phyloP scores from a whole-genome alignment of 92 coral and sea anemone genomes.

The Parazoanthus atlanticus region DNA sequence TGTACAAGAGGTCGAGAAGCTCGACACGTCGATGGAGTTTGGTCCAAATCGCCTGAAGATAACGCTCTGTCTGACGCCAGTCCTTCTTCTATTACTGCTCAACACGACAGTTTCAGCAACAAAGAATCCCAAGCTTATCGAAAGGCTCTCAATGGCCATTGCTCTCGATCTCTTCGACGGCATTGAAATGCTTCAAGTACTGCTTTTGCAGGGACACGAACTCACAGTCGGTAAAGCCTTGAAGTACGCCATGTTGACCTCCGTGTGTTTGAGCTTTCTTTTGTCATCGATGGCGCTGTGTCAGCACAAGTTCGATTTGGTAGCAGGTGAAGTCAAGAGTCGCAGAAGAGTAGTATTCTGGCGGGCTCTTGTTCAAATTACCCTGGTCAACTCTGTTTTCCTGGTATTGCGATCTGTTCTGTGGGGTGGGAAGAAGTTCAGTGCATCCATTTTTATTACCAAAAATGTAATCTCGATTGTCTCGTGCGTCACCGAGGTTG shows the following conservation, averaged over 20 bases:
- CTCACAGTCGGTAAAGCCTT: constrained; percentile 4
- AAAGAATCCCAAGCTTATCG: constrained; percentile 42
- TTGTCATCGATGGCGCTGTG: constrained; percentile 57
- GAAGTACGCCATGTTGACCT: constrained; percentile 41
- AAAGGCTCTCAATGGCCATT: constrained; percentile 41
- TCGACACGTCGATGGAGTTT: constrained; percentile 43
- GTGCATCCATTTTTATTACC: constrained; percentile 48
- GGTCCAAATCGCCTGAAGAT: constrained; percentile 74
- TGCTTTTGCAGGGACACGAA: constrained; percentile 39
- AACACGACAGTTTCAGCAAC: constrained; percentile 38
- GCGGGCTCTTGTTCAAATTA: constrained; percentile 27
- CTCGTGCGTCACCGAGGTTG: constrained; percentile 30
- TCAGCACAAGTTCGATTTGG: constrained; percentile 42
- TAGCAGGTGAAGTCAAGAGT: not conserved
- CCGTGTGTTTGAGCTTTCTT: constrained; percentile 52
- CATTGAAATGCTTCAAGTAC: constrained; percentile 57
- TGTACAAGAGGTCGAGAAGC: constrained; percentile 39
- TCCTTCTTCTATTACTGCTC: constrained; percentile 60
- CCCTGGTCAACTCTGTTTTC: constrained; percentile 38
- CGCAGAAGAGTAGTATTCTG: not conserved
- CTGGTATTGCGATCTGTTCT: constrained; percentile 46
- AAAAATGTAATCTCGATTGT: constrained; percentile 49
- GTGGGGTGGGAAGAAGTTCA: constrained; percentile 29
- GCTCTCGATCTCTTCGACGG: constrained; percentile 71
- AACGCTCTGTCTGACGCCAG: constrained; percentile 72